These are phyloP conservation scores for Mormyrus lacerda DNA, from an alignment of 2,113 vertebrate genomes.

Conservation along the genomic window DNA sequence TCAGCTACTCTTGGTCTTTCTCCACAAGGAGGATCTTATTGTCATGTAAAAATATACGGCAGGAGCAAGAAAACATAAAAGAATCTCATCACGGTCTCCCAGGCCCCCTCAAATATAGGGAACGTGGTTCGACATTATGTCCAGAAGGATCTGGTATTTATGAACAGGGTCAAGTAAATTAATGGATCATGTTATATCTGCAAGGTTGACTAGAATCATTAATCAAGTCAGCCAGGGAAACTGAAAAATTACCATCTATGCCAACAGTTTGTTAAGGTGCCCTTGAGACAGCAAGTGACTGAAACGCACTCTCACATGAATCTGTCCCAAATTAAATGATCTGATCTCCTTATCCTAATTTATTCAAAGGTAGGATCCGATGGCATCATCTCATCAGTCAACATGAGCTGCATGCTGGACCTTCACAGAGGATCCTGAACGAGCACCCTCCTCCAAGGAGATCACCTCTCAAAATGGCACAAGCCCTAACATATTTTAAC, in stretches of 20 bases:
- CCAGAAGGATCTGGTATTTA: background rate
- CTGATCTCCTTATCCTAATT: background rate
- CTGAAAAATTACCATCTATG: background rate
- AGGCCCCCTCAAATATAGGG: background rate
- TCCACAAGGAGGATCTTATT: background rate
- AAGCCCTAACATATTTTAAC: background rate
- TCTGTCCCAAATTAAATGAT: background rate
- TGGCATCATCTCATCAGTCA: background rate
- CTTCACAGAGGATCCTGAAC: background rate
- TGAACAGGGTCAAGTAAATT: background rate
- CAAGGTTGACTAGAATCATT: background rate
- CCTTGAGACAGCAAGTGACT: background rate
- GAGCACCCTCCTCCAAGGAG: background rate
- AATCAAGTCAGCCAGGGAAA: background rate
- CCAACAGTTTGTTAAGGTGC: background rate
- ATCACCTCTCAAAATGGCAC: background rate
- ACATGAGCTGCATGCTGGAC: background rate
- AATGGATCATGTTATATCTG: background rate
- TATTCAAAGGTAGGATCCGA: background rate
- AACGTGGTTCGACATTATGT: background rate
- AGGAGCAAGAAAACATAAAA: background rate
- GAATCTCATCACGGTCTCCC: background rate
- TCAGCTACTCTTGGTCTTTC: background rate
- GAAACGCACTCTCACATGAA: background rate
- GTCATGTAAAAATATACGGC: background rate